Base-by-base conservation (phyloP, 2,113 vertebrate genomes). In the Cyprinodon brontotheroides region DNA sequence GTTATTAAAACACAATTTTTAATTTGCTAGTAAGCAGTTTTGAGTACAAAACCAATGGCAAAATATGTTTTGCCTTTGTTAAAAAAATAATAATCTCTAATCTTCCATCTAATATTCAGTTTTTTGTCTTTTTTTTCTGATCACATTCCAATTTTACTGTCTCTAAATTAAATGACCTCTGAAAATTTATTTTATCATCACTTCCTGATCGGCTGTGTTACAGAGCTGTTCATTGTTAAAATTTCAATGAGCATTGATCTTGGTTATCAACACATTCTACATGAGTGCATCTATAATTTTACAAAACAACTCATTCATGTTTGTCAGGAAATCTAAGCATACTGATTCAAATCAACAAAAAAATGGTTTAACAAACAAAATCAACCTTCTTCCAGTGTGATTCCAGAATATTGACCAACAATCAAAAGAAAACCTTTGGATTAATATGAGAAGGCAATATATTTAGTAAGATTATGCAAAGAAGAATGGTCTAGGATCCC, bases 181-280 rank as follows among this genome's bases (percentile, higher is more conserved):
- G 45, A 86, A 68, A 59, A 75, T 75, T 75, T 73, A 82, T 83
- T 85, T 70, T 76, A 75, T 74, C 77, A 70, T 76, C 39, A 78
- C 47, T 68, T 79, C 66, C 62, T 39, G 59, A 37, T n/a, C 38
- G 78, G 53, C 38, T 68, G 14, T 64, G 67, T 74, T 65, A 36
- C 65, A 61, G 13, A 74, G 37, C 29, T 37, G 61, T 22, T 61
- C 43, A 59, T 72, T 50, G 20, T 47, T 48, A 11, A 15, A 63
- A 63, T 38, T 38, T 39, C 3, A 36, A 39, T 37, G 14, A 38
- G 36, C 38, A 63, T 37, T 63, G 4, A 38, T 60, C n/a, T 22
- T 29, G 57, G 22, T 60, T n/a, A 59, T n/a, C 57, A 60, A 5
- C 29, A 60, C 11, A 11, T 11, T 45, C 9, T 45, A 7, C 11